Evolutionary conservation across 1,140 invertebrate genomes (phyloP), one percentile per base, ranked within the genome.

Genomic region (Solen grandis): DNA sequence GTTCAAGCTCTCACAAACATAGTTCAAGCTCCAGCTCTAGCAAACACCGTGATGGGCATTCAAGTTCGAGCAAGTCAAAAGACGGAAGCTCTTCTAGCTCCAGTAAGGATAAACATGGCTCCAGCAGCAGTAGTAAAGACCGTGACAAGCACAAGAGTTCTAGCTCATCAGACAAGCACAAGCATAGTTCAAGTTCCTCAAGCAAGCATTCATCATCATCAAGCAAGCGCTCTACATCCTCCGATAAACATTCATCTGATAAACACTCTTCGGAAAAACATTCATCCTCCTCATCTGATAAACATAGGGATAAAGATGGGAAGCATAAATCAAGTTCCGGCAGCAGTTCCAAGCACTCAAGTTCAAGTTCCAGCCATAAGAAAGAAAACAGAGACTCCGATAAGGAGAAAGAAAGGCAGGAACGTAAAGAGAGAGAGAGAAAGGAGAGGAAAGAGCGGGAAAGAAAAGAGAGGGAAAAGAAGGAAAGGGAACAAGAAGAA

Each of bases 11-110:
- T n/a, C 74, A 73, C 4, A 84, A 80, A 14, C 55, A 77, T 38
- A 57, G 62, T 35, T 84, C 76, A 5, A 77, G 72, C 59, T 69
- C 68, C 13, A 76, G 70, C 31, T 76, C 72, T 60, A 91, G 93
- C 60, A 94, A 93, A 83, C 92, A 94, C 68, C 94, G 92, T 85
- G 93, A 94, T 19, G 74, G 63, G 14, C 65, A 79, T 70, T 79
- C 76, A 50, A 81, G 55, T 33, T 85, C 70, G 33, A 82, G 69
- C 31, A 69, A 55, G 55, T 81, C 73, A 25, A 87, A 88, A 50
- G 79, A 69, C 35, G 50, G 81, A n/a, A 79, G 82, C 31, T 78
- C 65, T 10, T 79, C 65, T 36, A 73, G 63, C 25, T 81, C 74
- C 14, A 85, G 85, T 73, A 85, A 29, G 74, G 85, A 25, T 50